These are phyloP conservation scores for Archivesica marissinica DNA, from an alignment of 1,140 invertebrate genomes.

Conservation along the genomic window DNA sequence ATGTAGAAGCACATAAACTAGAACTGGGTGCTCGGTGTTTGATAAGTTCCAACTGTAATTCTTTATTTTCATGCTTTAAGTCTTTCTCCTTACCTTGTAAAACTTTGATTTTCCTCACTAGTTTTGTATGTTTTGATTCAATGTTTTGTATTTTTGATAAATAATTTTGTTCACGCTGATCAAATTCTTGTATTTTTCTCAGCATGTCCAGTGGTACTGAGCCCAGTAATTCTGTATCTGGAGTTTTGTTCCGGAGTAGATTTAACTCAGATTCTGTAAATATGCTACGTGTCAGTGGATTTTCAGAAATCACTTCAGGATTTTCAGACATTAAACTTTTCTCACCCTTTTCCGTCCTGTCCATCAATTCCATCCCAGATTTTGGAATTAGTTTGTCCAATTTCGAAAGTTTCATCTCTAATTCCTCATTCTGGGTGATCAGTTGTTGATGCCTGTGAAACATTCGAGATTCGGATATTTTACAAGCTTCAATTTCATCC, in stretches of 20 bases:
- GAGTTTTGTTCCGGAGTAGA: conserved; percentile 39
- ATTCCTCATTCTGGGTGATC: conserved; percentile 61
- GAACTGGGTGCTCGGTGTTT: conserved; percentile 28
- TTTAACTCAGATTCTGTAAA: conserved; percentile 49
- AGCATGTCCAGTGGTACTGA: conserved; percentile 56
- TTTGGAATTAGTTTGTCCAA: conserved; percentile 30
- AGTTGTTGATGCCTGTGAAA: conserved; percentile 59
- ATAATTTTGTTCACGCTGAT: conserved; percentile 54
- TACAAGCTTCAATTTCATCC: conserved; percentile 64
- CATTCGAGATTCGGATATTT: conserved; percentile 67
- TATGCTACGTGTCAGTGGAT: conserved; percentile 48
- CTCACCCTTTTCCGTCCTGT: background rate
- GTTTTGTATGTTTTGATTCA: conserved; percentile 50
- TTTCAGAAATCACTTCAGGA: conserved; percentile 54
- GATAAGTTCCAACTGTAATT: conserved; percentile 46
- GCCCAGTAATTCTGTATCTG: conserved; percentile 40
- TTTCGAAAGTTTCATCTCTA: conserved; percentile 54
- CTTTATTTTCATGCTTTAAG: conserved; percentile 60
- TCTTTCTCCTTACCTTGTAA: conserved; percentile 54
- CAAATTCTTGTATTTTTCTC: conserved; percentile 59
- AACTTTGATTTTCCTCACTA: conserved; percentile 53
- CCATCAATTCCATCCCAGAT: background rate
- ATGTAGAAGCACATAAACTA: conserved; percentile 36
- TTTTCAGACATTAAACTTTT: conserved; percentile 58
- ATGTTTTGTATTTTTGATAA: conserved; percentile 47